Conservation (phyloP, 2,888 invertebrate genomes). For the Cataglyphis cursor region DNA sequence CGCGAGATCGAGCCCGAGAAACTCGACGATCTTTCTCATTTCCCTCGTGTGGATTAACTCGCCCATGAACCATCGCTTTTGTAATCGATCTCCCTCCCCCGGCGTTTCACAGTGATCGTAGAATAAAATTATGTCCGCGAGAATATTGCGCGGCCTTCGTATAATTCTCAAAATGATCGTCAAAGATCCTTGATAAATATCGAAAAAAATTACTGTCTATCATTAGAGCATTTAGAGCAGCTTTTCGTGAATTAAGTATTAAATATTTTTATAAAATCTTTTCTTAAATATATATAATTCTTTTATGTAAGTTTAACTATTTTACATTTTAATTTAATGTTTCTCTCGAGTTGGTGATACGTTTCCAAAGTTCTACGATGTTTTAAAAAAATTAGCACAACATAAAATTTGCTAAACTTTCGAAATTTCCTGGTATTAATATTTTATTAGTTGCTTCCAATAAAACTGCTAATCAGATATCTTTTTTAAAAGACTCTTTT, state of each 20-base stretch:
- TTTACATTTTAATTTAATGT: neutral
- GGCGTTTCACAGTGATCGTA: neutral
- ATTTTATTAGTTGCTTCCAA: neutral
- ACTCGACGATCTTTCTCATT: conserved; percentile 24
- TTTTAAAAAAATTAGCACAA: neutral
- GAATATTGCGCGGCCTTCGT: neutral
- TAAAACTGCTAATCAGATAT: neutral
- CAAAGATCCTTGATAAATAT: neutral
- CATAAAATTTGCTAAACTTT: neutral
- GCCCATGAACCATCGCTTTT: conserved; percentile 52
- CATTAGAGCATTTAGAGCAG: neutral
- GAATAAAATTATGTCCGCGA: conserved; percentile 24
- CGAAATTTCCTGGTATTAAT: neutral
- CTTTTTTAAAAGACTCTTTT: neutral
- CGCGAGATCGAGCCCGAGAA: conserved; percentile 47
- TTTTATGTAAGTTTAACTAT: neutral
- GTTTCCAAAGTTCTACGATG: neutral
- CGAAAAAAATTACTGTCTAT: neutral
- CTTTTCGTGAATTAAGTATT: neutral
- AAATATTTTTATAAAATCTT: neutral
- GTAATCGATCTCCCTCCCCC: neutral
- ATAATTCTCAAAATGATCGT: neutral
- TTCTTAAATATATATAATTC: neutral
- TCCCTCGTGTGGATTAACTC: conserved; percentile 32
- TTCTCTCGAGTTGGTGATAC: neutral